Base-by-base conservation (phyloP, 2,888 invertebrate species). In the Drosophila stalkeri region DNA sequence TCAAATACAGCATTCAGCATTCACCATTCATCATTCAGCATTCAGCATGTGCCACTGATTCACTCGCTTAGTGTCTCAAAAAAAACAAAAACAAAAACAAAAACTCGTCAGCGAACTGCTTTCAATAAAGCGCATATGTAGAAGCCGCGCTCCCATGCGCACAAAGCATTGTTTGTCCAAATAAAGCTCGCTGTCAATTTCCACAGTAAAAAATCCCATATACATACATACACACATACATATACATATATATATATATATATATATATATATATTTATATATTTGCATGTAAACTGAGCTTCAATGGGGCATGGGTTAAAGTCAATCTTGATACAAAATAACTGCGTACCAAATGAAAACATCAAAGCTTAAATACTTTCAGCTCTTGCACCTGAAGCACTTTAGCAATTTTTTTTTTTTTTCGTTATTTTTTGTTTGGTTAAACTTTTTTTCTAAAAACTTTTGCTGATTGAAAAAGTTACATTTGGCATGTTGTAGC, bases 1-100 rank as follows among this genome's bases (percentile, higher is more conserved):
- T 76, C 65, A 77, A 70, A 73, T 47, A 44, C 62, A 23, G 62
- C 51, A 72, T 72, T 75, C 55, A 55, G 3, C 12, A 35, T 37
- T 37, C 37, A 37, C 5, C 1, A 37, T 62, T 75, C 52, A 39
- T 23, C 3, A 16, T 37, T 54, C 52, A 23, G 18, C 8, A 64
- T 43, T 54, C 76, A 54, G 31, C 49, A 20, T 16, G 44, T 23
- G 44, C 14, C 59, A 54, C 27, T 20, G 51, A 73, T 74, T 61
- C 64, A 64, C 70, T 55, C 55, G 41, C 43, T 57, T 69, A 27
- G 41, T 69, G 44, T 55, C 37, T 52, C 20, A 5, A n/a, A 5
- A n/a, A 35, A 52, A 64, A 3, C 2, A 27, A 27, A 27, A 27
- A 6, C 27, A 27, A 27, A 27, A 47, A 51, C 33, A 33, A 31